Percentiles rank a stretch among this genome's conserved stretches.
These are phyloP conservation scores for Pelodiscus sinensis DNA, from an alignment of 2,113 vertebrate genomes.

Conservation along the genomic window DNA sequence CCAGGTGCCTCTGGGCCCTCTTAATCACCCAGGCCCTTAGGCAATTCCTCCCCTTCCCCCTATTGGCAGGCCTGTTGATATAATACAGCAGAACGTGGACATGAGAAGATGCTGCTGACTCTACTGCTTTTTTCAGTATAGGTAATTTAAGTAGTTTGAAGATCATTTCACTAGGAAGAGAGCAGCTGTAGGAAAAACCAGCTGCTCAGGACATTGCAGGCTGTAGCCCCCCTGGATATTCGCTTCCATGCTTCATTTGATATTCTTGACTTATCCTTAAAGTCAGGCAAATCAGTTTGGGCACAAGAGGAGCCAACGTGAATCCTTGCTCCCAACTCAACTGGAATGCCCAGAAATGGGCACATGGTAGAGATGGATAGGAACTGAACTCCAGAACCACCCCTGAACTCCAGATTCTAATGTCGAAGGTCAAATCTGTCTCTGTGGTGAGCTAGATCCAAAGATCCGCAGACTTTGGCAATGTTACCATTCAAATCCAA, in stretches of 20 bases:
- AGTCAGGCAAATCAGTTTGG: background rate
- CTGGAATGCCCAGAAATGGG: background rate
- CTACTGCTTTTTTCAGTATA: slow-evolving; percentile 47
- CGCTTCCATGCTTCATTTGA: background rate
- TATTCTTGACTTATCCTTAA: slow-evolving; percentile 26
- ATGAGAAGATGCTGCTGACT: slow-evolving; percentile 6
- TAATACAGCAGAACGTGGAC: slow-evolving; percentile 11
- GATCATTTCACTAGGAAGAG: slow-evolving; percentile 48
- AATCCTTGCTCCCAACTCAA: background rate
- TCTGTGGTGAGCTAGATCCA: background rate
- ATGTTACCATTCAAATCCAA: background rate
- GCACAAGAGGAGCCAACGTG: slow-evolving; percentile 32
- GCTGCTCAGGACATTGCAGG: background rate
- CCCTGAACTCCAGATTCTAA: background rate
- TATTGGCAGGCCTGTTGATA: background rate
- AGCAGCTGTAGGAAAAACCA: slow-evolving; percentile 50
- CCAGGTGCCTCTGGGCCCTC: too few relatives aligned
- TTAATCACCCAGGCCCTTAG: too few relatives aligned
- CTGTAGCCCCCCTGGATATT: slow-evolving; percentile 23
- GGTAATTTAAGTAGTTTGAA: slow-evolving; percentile 62
- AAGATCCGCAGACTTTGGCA: background rate
- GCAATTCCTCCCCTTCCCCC: too few relatives aligned
- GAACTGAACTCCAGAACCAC: background rate
- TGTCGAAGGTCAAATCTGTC: background rate
- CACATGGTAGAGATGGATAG: background rate